phyloP scores from a whole-genome alignment of 2,888 invertebrate genomes.

The Caenorhabditis wallacei region DNA sequence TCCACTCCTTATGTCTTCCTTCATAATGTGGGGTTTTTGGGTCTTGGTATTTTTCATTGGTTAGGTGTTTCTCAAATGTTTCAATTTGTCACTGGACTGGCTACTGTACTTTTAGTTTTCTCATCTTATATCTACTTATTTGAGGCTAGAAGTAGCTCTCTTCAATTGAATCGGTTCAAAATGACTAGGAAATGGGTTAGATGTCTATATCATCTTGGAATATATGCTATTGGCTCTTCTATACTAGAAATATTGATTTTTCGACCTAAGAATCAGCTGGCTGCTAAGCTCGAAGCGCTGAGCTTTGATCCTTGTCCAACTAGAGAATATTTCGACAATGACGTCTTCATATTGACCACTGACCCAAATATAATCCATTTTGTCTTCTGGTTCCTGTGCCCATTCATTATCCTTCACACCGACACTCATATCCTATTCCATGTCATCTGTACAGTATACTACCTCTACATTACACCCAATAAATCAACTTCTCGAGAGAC shows the following conservation, averaged over 20 bases:
- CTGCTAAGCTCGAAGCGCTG: background rate
- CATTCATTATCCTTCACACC: no score
- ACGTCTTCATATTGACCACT: background rate
- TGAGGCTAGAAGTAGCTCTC: conserved; percentile 10
- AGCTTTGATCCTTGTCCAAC: background rate
- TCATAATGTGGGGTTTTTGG: background rate
- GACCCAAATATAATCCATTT: background rate
- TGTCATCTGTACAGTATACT: background rate
- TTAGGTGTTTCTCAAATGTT: background rate
- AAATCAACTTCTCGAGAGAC: background rate
- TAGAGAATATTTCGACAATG: background rate
- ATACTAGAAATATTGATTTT: background rate
- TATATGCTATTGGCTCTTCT: background rate
- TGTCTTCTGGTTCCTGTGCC: no score
- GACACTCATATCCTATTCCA: background rate
- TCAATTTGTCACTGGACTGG: background rate
- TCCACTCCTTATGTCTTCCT: background rate
- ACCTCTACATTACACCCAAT: background rate
- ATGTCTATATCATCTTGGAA: background rate
- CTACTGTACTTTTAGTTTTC: background rate
- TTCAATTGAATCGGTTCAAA: background rate
- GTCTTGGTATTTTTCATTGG: background rate
- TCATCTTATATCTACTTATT: background rate
- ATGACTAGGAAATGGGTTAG: background rate
- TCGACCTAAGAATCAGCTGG: background rate